Conservation (phyloP, 2,797 vertebrate genomes). For the Ibycter americanus region DNA sequence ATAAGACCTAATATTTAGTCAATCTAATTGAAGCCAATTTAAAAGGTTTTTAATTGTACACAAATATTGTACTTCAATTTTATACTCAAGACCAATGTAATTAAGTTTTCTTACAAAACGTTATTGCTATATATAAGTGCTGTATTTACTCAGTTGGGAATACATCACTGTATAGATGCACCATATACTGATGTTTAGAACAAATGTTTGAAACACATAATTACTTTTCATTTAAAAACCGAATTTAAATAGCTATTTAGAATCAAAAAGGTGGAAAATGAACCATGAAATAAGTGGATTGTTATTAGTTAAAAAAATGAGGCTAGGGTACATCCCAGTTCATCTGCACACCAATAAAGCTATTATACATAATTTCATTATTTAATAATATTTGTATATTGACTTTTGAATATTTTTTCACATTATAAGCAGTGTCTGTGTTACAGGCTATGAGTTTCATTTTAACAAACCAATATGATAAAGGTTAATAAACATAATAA, state of each 20-base stretch:
- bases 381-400: not conserved
- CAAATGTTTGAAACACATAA: not conserved
- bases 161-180: not conserved
- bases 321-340: not conserved
- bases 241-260: not conserved
- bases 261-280: slow-evolving; percentile 9
- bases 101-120: not conserved
- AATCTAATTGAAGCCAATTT: not conserved
- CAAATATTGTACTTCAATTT: not conserved
- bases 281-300: not conserved
- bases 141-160: not conserved
- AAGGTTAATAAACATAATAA: not conserved
- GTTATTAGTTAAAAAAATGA: not conserved
- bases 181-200: not conserved
- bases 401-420: not conserved
- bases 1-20: not conserved
- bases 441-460: not conserved
- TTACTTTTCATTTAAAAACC: slow-evolving; percentile 6
- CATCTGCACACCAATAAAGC: not conserved
- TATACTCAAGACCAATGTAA: not conserved
- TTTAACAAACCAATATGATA: not conserved
- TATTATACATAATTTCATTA: not conserved
- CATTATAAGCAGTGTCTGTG: not conserved
- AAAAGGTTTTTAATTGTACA: not conserved
- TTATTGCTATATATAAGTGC: not conserved